A percentile compares a stretch with the other conserved stretches of the same genome.
Evolutionary conservation across 2,113 vertebrate species (phyloP).

Genomic region (Cyanoliseus patagonus): DNA sequence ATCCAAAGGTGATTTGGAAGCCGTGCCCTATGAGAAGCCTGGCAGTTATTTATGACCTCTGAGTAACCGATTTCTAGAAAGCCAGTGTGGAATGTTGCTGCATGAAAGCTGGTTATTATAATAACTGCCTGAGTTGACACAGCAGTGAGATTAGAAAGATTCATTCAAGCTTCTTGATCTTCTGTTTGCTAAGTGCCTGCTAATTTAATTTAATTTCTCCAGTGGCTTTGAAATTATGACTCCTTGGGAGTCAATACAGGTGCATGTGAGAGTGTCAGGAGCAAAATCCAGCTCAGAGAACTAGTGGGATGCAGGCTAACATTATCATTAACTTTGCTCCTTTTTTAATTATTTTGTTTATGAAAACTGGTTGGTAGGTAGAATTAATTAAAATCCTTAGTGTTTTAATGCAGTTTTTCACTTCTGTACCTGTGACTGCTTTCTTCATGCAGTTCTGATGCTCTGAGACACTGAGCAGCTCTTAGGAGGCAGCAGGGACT

Average conservation of each 20-base stretch:
- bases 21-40: neutral
- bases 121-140: neutral
- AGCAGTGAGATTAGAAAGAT: neutral
- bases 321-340: neutral
- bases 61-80: neutral
- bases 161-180: neutral
- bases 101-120: neutral
- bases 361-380: too few species aligned
- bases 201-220: neutral
- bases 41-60: neutral
- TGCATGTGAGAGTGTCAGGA: neutral
- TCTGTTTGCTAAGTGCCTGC: neutral
- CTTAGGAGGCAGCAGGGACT: neutral
- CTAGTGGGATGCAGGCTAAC: neutral
- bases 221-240: neutral
- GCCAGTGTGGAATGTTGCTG: neutral
- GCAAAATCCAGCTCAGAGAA: neutral
- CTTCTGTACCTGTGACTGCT: neutral
- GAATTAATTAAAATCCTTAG: fast-evolving
- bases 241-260: neutral
- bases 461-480: neutral
- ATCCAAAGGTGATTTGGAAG: conserved; percentile 4
- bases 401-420: neutral
- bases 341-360: neutral
- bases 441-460: neutral